Conservation (phyloP, 2,113 vertebrate species). For the Brachypteracias leptosomus region DNA sequence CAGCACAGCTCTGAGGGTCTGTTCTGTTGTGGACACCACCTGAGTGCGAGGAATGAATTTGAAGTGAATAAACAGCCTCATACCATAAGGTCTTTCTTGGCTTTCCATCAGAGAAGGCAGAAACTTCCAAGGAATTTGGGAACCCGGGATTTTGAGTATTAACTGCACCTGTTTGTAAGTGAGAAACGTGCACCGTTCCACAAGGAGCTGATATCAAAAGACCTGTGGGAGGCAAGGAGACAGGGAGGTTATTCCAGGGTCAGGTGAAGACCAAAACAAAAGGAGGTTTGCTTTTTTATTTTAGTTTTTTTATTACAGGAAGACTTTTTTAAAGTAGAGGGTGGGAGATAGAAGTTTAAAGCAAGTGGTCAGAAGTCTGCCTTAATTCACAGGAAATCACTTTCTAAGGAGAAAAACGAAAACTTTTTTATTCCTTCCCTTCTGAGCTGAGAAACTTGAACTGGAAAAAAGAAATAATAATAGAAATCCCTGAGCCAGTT, state of each 20-base stretch:
- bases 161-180: constrained; percentile 58
- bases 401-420: constrained; percentile 52
- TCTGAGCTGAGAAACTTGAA: constrained; percentile 32
- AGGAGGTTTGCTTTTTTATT: constrained; percentile 11
- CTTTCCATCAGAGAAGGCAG: constrained; percentile 65
- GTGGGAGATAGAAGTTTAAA: constrained; percentile 56
- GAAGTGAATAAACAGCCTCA: constrained; percentile 52
- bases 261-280: constrained; percentile 63
- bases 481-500: constrained; percentile 27
- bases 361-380: constrained; percentile 28
- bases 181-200: constrained; percentile 26
- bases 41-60: not conserved
- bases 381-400: constrained; percentile 69
- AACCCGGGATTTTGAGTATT: constrained; percentile 50
- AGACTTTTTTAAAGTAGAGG: constrained; percentile 32
- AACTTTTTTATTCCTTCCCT: not conserved
- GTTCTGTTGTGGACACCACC: constrained; percentile 13
- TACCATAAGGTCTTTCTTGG: constrained; percentile 57
- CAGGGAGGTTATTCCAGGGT: constrained; percentile 63
- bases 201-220: constrained; percentile 67
- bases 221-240: constrained; percentile 39
- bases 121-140: constrained; percentile 55
- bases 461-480: not conserved
- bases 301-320: constrained; percentile 50
- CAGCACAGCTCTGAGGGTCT: not conserved